A percentile compares a stretch with the other conserved stretches of the same genome.
Conservation (phyloP, 2,797 vertebrate species). For the Gymnodraco acuticeps region DNA sequence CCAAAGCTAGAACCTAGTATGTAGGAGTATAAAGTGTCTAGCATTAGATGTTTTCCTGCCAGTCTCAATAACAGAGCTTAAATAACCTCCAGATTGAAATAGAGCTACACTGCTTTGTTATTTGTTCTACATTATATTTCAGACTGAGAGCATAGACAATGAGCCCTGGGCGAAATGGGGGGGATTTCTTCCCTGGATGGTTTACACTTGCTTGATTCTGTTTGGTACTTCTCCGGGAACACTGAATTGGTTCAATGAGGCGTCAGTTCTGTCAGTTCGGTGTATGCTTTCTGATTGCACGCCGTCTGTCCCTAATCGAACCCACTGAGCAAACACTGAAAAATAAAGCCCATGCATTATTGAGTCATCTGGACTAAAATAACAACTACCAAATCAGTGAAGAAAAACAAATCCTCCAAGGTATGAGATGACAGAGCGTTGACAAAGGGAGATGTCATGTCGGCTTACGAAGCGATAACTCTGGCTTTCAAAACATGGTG, state of each 20-base stretch:
- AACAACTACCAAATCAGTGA: conserved; percentile 47
- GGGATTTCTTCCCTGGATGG: conserved; percentile 1
- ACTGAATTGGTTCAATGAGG: conserved; percentile 47
- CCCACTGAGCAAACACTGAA: conserved; percentile 57
- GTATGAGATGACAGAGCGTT: conserved; percentile 45
- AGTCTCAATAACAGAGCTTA: neutral
- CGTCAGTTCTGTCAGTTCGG: conserved; percentile 30
- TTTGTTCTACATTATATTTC: conserved; percentile 1
- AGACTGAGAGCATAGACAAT: conserved; percentile 20
- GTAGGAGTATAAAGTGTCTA: neutral
- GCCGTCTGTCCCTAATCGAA: conserved; percentile 57
- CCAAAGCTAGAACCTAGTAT: neutral
- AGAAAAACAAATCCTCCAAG: conserved; percentile 28
- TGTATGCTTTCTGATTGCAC: conserved; percentile 45
- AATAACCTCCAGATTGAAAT: neutral
- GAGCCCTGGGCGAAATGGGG: conserved; percentile 18
- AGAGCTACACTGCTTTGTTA: neutral
- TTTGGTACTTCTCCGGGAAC: conserved; percentile 27
- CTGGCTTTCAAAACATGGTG: conserved; percentile 52
- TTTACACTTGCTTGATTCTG: conserved; percentile 37
- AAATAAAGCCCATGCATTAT: conserved; percentile 74
- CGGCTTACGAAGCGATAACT: conserved; percentile 49
- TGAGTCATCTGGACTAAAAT: conserved; percentile 69
- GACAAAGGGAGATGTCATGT: conserved; percentile 71
- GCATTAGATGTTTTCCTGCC: neutral